Conservation (phyloP, 2,797 vertebrate species). For the Tauraco hartlaubi region DNA sequence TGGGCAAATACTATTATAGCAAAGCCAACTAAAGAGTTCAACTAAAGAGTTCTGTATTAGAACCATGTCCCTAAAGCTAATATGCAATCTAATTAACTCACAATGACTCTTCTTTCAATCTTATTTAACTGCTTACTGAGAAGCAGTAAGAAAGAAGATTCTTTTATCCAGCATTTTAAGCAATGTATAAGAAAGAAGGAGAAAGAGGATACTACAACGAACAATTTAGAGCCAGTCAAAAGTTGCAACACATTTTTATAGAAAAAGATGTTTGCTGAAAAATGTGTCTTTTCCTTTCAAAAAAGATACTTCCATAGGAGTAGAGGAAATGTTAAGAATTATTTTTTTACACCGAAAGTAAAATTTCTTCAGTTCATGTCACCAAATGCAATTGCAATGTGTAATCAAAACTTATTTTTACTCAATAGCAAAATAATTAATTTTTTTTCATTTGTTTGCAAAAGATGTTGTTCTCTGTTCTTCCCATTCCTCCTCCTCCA, state of each 20-base stretch:
- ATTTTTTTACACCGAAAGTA: neutral
- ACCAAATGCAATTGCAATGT: neutral
- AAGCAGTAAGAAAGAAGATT: neutral
- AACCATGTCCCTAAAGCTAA: neutral
- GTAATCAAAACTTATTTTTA: neutral
- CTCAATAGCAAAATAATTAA: neutral
- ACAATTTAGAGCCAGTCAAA: neutral
- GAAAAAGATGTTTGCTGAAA: neutral
- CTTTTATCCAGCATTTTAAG: neutral
- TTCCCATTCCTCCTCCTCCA: neutral
- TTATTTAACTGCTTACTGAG: conserved; percentile 2
- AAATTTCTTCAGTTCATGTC: neutral
- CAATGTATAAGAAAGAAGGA: neutral
- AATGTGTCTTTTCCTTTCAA: neutral
- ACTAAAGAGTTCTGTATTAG: neutral
- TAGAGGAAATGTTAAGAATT: neutral
- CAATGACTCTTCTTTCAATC: neutral
- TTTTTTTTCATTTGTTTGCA: neutral
- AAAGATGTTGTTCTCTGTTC: neutral
- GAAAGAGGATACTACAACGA: neutral
- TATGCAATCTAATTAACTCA: neutral
- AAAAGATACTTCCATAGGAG: neutral
- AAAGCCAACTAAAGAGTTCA: neutral
- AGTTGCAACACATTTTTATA: neutral
- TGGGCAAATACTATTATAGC: neutral